Conservation (phyloP, 2,888 invertebrate genomes). For the Melinopterus prodromus region DNA sequence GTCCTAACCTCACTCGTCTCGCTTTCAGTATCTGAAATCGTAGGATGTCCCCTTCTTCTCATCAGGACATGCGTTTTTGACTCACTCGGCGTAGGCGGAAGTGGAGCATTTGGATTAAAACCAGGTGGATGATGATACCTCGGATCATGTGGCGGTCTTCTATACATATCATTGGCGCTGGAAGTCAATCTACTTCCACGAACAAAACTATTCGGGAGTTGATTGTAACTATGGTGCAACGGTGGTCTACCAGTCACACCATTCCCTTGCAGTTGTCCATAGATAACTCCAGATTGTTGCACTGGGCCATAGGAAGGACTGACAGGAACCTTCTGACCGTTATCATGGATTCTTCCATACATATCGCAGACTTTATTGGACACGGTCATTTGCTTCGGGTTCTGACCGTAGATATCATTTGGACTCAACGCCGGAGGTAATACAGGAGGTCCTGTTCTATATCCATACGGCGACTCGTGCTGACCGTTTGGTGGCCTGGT, state of each 20-base stretch:
- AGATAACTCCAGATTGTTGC: constrained; percentile 54
- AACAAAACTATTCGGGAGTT: constrained; percentile 50
- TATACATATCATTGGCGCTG: constrained; percentile 59
- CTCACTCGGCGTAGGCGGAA: constrained; percentile 58
- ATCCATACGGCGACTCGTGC: constrained; percentile 40
- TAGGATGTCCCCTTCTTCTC: constrained; percentile 50
- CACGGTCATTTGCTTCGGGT: constrained; percentile 50
- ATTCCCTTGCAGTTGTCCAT: constrained; percentile 55
- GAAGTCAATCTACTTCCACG: constrained; percentile 58
- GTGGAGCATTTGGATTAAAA: constrained; percentile 55
- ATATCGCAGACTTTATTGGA: constrained; percentile 59
- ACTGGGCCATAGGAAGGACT: constrained; percentile 42
- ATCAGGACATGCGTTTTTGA: constrained; percentile 40
- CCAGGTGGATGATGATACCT: constrained; percentile 35
- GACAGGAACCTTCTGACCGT: constrained; percentile 39
- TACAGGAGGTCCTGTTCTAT: constrained; percentile 16
- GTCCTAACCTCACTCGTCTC: constrained; percentile 77
- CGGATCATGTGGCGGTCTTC: constrained; percentile 41
- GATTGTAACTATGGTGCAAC: constrained; percentile 48
- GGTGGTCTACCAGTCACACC: constrained; percentile 42
- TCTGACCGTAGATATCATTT: constrained; percentile 20
- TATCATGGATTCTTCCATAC: constrained; percentile 59
- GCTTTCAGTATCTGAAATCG: constrained; percentile 71
- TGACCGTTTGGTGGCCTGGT: constrained; percentile 21
- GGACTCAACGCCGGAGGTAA: not conserved